These are phyloP conservation scores for Drosophila nr. fundita DNA, from an alignment of 2,888 invertebrate species.

Conservation along the genomic window DNA sequence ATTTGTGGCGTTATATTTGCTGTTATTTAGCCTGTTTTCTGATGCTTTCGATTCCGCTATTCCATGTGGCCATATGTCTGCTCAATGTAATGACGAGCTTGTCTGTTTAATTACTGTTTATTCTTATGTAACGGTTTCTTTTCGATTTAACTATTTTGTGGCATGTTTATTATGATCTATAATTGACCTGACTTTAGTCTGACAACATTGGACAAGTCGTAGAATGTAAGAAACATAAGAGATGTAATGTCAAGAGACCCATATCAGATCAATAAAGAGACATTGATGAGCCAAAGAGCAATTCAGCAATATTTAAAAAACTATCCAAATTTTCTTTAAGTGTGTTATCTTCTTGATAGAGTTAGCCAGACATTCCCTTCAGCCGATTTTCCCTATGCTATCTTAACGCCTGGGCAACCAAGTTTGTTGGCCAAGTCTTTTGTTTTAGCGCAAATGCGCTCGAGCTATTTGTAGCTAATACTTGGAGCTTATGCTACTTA, in stretches of 20 bases:
- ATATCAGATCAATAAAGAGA: not conserved
- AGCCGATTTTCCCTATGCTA: slow-evolving; percentile 5
- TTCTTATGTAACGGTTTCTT: not conserved
- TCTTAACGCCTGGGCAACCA: slow-evolving; percentile 46
- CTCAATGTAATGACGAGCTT: not conserved
- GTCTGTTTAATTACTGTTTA: not conserved
- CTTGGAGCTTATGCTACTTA: not conserved
- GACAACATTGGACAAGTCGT: not conserved
- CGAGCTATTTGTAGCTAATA: slow-evolving; percentile 27
- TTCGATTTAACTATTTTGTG: not conserved
- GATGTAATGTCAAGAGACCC: not conserved
- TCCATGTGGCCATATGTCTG: not conserved
- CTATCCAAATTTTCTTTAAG: not conserved
- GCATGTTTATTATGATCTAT: not conserved
- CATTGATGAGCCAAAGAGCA: not conserved
- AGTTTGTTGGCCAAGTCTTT: slow-evolving; percentile 75
- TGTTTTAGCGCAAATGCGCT: slow-evolving; percentile 35
- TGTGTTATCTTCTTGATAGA: not conserved
- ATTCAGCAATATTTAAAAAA: not conserved
- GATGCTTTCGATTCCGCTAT: slow-evolving; percentile 1
- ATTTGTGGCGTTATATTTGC: not conserved
- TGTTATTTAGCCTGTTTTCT: not conserved
- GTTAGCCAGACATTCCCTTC: not conserved
- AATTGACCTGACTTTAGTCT: not conserved
- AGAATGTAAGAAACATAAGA: not conserved